Base-by-base conservation (phyloP, 2,797 vertebrate genomes). In the Threskiornis aethiopicus region DNA sequence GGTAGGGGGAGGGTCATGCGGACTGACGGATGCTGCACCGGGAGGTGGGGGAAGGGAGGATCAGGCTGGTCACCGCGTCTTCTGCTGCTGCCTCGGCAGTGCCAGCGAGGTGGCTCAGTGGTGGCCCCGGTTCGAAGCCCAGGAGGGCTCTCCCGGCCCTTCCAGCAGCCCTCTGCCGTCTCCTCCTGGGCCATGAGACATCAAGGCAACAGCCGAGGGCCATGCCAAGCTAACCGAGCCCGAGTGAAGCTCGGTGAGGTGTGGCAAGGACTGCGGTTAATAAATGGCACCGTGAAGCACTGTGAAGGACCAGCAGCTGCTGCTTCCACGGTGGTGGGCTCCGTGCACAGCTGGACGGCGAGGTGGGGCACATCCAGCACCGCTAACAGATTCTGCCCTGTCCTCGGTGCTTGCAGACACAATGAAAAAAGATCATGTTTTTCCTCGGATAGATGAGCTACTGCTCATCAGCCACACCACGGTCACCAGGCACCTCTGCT, bases 1-100 rank as follows among this genome's bases (percentile, higher is more conserved):
- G 94, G 88, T 39, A 86, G 89, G 95, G 91, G 95, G 94, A 93
- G 91, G 94, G 96, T 90, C 91, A 64, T 5, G 49, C 1, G 73
- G 67, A 72, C 47, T 55, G 87, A 16, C 0, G 87, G 94, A 94
- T 91, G 94, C 82, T 51, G 84, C 31, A 25, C 71, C 1, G 8
- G 49, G 69, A 71, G 80, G 6, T 59, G 92, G 95, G 93, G 94
- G 91, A 90, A 94, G 96, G 95, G 89, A 81, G 25, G 62, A 69
- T 1, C 19, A 2, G 76, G 20, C 31, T 37, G 89, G 95, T 46
- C 87, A 84, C 67, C 1, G 8, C 0, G 0, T 52, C 80, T 65
- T 35, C 79, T 75, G 67, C 86, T 65, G 76, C 49, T 22, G 71
- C 49, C 70, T 73, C 4, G 3, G 84, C 16, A 18, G 25, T 29